Conservation (phyloP, 1,140 invertebrate species). For the Cataglyphis hispanica region DNA sequence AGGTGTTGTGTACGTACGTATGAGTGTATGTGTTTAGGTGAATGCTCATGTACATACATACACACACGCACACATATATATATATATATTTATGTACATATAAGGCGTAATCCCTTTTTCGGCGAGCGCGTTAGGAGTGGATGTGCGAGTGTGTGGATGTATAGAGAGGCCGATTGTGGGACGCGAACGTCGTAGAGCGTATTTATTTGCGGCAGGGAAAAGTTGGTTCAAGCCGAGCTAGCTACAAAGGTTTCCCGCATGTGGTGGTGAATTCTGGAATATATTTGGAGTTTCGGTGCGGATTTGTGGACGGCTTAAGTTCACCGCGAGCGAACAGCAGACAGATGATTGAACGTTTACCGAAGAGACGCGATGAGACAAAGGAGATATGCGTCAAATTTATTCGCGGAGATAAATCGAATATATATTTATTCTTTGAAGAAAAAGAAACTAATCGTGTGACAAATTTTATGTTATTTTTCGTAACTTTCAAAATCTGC, state of each 20-base stretch:
- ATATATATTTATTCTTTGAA: conserved; percentile 18
- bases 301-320: conserved; percentile 54
- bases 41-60: neutral
- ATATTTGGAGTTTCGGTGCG: conserved; percentile 54
- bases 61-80: too few relatives aligned
- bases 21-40: neutral
- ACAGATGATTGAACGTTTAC: conserved; percentile 55
- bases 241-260: conserved; percentile 50
- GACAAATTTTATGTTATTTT: neutral
- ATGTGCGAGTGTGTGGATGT: neutral
- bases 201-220: conserved; percentile 59
- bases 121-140: conserved; percentile 9
- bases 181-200: conserved; percentile 54
- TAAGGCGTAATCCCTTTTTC: conserved; percentile 60
- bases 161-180: conserved; percentile 54
- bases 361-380: conserved; percentile 4
- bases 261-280: conserved; percentile 30
- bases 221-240: conserved; percentile 57
- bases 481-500: neutral
- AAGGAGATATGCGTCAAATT: conserved; percentile 31
- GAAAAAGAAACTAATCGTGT: neutral
- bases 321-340: conserved; percentile 54
- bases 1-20: neutral
- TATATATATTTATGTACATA: neutral
- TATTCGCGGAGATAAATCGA: conserved; percentile 34